Evolutionary conservation across 2,797 vertebrate genomes (phyloP).

Genomic region (Myotis findleyi): DNA sequence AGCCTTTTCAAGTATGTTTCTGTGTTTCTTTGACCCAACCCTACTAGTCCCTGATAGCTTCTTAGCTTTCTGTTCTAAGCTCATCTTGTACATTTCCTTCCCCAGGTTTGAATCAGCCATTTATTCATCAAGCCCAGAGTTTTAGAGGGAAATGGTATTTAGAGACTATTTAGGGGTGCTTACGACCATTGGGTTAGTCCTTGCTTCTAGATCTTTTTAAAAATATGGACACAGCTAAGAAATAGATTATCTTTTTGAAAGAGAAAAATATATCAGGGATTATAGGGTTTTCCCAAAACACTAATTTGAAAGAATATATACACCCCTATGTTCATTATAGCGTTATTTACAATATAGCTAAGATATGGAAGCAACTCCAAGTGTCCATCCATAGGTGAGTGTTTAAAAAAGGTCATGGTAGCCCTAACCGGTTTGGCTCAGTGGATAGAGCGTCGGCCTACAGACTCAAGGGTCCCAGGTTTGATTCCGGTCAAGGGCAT

Average conservation of each 20-base stretch:
- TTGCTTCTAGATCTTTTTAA: background rate
- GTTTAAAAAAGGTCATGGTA: background rate
- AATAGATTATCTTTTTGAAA: background rate
- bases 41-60: background rate
- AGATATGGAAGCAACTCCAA: background rate
- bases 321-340: background rate
- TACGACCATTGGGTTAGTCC: background rate
- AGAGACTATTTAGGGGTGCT: background rate
- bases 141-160: constrained; percentile 8
- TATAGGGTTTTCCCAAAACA: background rate
- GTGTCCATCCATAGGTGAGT: background rate
- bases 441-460: no score
- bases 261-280: background rate
- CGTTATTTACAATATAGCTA: background rate
- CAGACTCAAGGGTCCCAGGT: no score
- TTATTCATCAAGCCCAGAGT: constrained; percentile 17
- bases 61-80: background rate
- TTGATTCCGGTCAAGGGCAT: no score
- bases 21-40: background rate
- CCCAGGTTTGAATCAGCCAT: background rate
- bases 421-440: no score
- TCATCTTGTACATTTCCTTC: constrained; percentile 7
- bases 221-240: background rate
- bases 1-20: background rate
- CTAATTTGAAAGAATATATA: background rate